phyloP scores from a whole-genome alignment of 2,113 vertebrate genomes.

The Scartelaos histophorus region DNA sequence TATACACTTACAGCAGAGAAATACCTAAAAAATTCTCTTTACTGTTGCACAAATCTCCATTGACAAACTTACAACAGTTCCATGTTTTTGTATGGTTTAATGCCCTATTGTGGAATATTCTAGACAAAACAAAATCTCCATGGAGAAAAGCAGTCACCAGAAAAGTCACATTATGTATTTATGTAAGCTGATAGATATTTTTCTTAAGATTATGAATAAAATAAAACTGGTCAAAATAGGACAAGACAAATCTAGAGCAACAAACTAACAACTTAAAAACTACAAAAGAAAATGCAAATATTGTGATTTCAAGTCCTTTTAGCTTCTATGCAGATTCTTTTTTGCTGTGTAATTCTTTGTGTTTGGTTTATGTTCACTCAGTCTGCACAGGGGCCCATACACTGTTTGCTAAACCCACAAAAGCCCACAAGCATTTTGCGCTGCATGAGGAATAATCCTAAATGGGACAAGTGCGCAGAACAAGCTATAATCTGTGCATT shows the following conservation, averaged over 20 bases:
- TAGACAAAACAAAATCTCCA: too few species aligned
- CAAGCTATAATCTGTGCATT: constrained; percentile 21
- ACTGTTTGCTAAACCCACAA: constrained; percentile 14
- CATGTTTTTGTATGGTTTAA: too few species aligned
- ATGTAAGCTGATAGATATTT: too few species aligned
- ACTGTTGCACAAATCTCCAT: background rate
- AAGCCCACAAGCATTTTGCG: constrained; percentile 7
- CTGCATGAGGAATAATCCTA: constrained; percentile 14
- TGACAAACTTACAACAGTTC: background rate
- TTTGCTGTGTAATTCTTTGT: background rate
- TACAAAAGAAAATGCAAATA: too few species aligned
- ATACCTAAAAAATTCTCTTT: background rate
- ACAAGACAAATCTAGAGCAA: too few species aligned
- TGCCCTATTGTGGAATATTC: too few species aligned
- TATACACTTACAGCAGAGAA: background rate
- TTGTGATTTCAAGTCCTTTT: too few species aligned
- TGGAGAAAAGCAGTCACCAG: too few species aligned
- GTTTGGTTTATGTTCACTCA: background rate
- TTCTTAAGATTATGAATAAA: too few species aligned
- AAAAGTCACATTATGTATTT: too few species aligned
- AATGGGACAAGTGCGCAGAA: constrained; percentile 16
- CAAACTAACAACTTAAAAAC: too few species aligned
- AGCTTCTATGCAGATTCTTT: background rate
- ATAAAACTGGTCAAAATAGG: too few species aligned
- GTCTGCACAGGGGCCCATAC: background rate